Conservation (phyloP, 2,888 invertebrate species). For the Keiferia lycopersicella region DNA sequence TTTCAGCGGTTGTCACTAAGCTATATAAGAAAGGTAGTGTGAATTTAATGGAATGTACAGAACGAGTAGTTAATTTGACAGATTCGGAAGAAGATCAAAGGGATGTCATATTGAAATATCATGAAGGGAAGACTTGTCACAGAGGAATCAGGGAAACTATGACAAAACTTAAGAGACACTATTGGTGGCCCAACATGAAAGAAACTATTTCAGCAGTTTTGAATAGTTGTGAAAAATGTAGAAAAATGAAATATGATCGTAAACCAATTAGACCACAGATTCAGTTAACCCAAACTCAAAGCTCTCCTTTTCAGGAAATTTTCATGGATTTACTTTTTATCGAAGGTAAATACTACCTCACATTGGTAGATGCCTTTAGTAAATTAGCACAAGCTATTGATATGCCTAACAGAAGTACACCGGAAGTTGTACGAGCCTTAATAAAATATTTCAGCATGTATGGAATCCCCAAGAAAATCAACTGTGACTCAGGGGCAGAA, state of each 20-base stretch:
- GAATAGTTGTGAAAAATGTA: conserved; percentile 2
- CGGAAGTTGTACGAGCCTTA: conserved; percentile 37
- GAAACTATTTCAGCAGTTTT: conserved; percentile 29
- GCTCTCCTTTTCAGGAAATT: conserved; percentile 38
- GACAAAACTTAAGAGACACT: conserved; percentile 26
- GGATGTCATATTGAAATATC: conserved; percentile 26
- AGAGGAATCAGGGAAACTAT: conserved; percentile 32
- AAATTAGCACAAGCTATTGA: conserved; percentile 40
- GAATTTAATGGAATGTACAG: conserved; percentile 16
- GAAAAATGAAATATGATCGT: no score
- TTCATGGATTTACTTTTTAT: conserved; percentile 38
- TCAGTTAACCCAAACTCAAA: no score
- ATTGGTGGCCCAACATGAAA: conserved; percentile 32
- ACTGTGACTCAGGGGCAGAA: no score
- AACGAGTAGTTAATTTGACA: conserved; percentile 24
- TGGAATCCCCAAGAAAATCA: no score
- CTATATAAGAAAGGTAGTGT: conserved; percentile 23
- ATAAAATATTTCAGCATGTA: conserved; percentile 8
- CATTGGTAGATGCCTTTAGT: conserved; percentile 39
- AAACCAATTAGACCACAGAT: no score
- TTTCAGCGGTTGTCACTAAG: conserved; percentile 16
- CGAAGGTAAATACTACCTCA: conserved; percentile 31
- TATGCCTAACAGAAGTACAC: conserved; percentile 36
- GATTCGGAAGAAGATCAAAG: conserved; percentile 25
- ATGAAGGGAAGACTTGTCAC: conserved; percentile 29